A percentile compares a stretch with the other conserved stretches of the same genome.
Conservation (phyloP, 1,140 invertebrate species). For the Nebria ingens region DNA sequence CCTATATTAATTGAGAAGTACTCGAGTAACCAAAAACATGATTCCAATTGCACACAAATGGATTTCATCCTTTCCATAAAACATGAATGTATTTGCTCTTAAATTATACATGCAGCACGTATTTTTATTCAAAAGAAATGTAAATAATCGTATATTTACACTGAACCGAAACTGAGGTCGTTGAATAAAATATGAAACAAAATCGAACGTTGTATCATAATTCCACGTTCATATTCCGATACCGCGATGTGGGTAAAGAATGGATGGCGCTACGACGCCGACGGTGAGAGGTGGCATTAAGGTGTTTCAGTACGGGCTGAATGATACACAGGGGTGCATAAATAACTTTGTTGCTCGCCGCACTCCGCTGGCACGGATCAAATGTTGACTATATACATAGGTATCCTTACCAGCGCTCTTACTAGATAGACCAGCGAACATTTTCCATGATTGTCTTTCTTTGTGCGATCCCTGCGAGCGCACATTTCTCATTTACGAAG, state of each 20-base stretch:
- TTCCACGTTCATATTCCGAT: background rate
- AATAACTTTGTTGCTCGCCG: background rate
- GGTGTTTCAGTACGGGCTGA: background rate
- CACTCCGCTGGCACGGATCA: background rate
- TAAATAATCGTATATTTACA: background rate
- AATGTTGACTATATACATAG: background rate
- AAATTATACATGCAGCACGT: background rate
- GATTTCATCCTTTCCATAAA: too few species aligned
- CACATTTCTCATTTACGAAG: background rate
- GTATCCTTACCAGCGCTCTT: background rate
- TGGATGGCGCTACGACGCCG: background rate
- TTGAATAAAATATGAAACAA: constrained; percentile 7
- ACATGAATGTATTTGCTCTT: background rate
- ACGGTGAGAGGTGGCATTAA: background rate
- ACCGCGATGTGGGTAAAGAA: background rate
- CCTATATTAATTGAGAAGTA: too few species aligned
- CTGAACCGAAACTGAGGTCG: too few species aligned
- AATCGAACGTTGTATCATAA: constrained; percentile 5
- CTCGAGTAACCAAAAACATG: too few species aligned
- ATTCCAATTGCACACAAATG: too few species aligned
- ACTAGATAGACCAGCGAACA: background rate
- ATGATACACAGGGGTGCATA: constrained; percentile 6
- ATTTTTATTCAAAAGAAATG: background rate
- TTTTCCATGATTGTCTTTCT: constrained; percentile 5
- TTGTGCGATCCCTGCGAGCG: background rate